These are phyloP conservation scores for Thereuonema tuberculata DNA, from an alignment of 1,140 invertebrate species.

Conservation along the genomic window DNA sequence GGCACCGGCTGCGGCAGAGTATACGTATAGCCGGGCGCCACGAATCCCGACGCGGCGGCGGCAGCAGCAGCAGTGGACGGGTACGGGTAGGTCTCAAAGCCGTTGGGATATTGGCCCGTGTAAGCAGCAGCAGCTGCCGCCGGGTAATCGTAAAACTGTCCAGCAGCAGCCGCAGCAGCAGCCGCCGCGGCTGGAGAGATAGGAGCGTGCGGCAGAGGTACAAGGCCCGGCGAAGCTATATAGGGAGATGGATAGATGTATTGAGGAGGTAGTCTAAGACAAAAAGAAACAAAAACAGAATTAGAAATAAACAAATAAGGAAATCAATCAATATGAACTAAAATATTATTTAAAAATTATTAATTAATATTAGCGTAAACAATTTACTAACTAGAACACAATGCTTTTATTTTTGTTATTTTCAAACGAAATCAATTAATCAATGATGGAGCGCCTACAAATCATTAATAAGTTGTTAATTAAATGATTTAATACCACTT, in stretches of 20 bases:
- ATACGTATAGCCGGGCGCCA: constrained; percentile 1
- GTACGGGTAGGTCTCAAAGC: background rate
- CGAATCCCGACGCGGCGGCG: background rate
- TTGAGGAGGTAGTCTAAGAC: constrained; percentile 52
- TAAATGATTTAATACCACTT: no score
- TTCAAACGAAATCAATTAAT: no score
- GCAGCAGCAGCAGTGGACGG: constrained; percentile 7
- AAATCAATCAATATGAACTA: no score
- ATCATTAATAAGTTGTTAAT: no score
- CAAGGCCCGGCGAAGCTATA: constrained; percentile 32
- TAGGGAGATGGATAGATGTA: constrained; percentile 50
- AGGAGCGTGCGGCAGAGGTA: constrained; percentile 46
- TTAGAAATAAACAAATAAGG: no score
- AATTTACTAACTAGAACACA: no score
- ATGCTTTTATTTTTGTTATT: no score
- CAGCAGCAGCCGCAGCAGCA: constrained; percentile 46
- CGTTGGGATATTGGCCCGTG: constrained; percentile 14
- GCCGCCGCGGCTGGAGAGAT: constrained; percentile 50
- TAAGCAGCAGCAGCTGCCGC: constrained; percentile 35
- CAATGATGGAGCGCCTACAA: no score
- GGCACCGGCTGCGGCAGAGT: constrained; percentile 9
- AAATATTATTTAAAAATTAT: no score
- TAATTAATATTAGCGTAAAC: no score
- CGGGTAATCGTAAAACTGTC: constrained; percentile 55
- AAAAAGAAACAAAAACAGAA: constrained; percentile 15